Base-by-base conservation (phyloP, 2,113 vertebrate genomes). In the Paracanthobrama guichenoti region DNA sequence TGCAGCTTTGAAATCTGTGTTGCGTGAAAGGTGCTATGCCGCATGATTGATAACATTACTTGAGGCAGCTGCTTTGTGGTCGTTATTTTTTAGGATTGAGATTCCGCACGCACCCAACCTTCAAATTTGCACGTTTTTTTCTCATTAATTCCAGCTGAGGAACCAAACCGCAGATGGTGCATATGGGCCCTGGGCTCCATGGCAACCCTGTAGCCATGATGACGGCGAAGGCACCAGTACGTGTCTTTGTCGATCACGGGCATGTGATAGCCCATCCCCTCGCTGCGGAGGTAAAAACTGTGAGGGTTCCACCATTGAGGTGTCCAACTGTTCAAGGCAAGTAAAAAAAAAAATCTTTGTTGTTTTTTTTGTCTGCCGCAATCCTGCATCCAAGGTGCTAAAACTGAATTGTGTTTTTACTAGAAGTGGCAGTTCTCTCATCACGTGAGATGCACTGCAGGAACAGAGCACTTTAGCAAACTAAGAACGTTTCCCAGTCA, bases 321-420 rank as follows among this genome's bases (percentile, higher is more conserved):
- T 99, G 0, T 95, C 97, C 91, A 99, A 99, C 92, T 99, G 98
- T 84, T 99, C 98, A 12, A 97, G 98, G 98, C 98, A 92, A 53
- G 62, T 80, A 28, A 46, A 57, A n/a, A n/a, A n/a, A n/a, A n/a
- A 57, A 39, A 50, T 6, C 55, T 16, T 12, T 12, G 3, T 13
- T 8, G 5, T 50, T 46, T 31, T 6, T n/a, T n/a, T n/a, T n/a
- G 16, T 50, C 8, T 18, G 11, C 46, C 9, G 31, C 10, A 18
- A 59, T 59, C 20, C 18, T 42, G 20, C 50, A 78, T 78, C 31
- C 26, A 60, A 64, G 72, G 89, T 90, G 91, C 79, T 57, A 16
- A 90, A 92, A 93, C 90, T 91, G 86, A 93, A 92, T 93, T 91
- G 90, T 88, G 86, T 82, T 86, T 85, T 83, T 84, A 88, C 79